Conservation (phyloP, 2,797 vertebrate genomes). For the Anas capensis region DNA sequence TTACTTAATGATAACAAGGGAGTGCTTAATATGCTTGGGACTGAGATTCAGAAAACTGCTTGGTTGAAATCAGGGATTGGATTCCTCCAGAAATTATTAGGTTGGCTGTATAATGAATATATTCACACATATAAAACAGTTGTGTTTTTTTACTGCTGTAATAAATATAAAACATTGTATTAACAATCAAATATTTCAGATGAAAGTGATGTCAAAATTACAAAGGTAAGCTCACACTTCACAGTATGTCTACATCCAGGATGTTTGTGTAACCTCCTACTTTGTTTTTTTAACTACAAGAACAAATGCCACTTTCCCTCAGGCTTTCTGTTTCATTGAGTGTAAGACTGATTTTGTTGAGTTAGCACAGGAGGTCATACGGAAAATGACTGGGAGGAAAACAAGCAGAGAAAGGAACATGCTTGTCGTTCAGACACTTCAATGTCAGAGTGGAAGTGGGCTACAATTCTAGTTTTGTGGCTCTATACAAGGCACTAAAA, state of each 20-base stretch:
- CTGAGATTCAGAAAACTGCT: background rate
- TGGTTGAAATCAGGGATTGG: too few relatives aligned
- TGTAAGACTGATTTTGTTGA: background rate
- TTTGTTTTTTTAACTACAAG: background rate
- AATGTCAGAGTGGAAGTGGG: background rate
- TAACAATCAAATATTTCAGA: background rate
- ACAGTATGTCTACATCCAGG: background rate
- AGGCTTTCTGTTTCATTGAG: background rate
- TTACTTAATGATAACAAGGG: background rate
- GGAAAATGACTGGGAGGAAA: background rate
- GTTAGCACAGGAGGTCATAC: background rate
- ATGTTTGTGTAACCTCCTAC: background rate
- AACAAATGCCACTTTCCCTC: background rate
- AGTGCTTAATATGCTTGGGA: background rate
- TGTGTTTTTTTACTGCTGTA: background rate
- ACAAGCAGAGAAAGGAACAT: background rate
- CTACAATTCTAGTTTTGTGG: background rate
- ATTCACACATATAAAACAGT: background rate
- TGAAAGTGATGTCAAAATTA: background rate
- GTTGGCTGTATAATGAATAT: background rate
- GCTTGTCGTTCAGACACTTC: background rate
- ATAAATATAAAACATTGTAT: background rate
- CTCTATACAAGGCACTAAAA: background rate
- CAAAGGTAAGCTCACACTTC: background rate
- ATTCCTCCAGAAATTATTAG: background rate